phyloP scores from a whole-genome alignment of 2,888 invertebrate genomes.

The Tenthredo mesomela region DNA sequence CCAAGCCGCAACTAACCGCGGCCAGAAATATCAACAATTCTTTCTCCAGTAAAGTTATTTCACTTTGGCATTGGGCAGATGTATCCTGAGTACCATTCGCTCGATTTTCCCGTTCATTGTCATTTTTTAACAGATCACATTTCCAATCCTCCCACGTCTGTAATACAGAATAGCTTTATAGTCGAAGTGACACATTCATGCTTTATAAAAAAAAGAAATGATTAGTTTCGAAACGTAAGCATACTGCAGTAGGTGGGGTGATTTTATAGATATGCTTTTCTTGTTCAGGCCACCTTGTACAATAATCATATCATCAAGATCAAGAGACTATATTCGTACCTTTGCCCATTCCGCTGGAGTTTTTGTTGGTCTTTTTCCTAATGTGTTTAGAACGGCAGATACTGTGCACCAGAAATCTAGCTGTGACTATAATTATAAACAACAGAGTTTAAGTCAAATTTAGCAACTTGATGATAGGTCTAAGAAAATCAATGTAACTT shows the following conservation, averaged over 20 bases:
- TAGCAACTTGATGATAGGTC: neutral
- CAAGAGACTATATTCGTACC: neutral
- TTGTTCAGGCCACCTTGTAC: neutral
- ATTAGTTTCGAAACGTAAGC: neutral
- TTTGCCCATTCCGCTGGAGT: conserved; percentile 25
- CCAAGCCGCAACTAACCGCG: conserved; percentile 10
- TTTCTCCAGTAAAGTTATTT: neutral
- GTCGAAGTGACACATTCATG: neutral
- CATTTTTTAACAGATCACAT: conserved; percentile 16
- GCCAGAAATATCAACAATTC: conserved; percentile 14
- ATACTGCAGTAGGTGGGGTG: neutral
- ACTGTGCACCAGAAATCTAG: conserved; percentile 21
- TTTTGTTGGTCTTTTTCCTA: conserved; percentile 20
- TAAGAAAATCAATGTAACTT: neutral
- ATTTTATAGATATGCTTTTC: neutral
- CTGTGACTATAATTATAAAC: conserved; percentile 4
- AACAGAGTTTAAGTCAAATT: neutral
- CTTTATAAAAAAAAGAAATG: neutral
- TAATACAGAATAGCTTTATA: neutral
- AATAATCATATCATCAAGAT: neutral
- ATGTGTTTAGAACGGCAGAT: conserved; percentile 16
- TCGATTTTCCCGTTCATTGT: neutral
- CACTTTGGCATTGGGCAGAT: neutral
- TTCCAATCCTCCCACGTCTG: conserved; percentile 38
- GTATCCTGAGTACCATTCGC: neutral